These are phyloP conservation scores for Synergus umbraculus DNA, from an alignment of 2,888 invertebrate genomes.

Conservation along the genomic window DNA sequence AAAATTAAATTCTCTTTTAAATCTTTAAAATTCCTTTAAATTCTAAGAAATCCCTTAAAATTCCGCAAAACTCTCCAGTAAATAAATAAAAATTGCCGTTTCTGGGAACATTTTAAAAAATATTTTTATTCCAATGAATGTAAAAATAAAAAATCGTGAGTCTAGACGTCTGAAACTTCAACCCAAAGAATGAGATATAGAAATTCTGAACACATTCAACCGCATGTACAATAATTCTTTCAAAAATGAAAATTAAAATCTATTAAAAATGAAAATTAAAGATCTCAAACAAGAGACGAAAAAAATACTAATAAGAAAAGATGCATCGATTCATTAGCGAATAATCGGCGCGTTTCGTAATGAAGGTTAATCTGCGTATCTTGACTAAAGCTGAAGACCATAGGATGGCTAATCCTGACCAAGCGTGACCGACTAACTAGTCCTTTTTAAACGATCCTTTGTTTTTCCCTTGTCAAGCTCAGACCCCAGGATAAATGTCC, in stretches of 20 bases:
- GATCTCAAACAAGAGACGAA: neutral
- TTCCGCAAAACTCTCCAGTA: no score
- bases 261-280: neutral
- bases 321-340: neutral
- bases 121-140: no score
- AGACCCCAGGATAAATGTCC: slow-evolving; percentile 57
- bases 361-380: neutral
- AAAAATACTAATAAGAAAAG: neutral
- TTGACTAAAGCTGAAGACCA: neutral
- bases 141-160: no score
- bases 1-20: no score
- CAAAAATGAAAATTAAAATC: neutral
- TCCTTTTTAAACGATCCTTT: slow-evolving; percentile 34
- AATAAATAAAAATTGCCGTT: no score
- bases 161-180: no score
- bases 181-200: no score
- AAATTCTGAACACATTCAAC: no score
- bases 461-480: slow-evolving; percentile 42
- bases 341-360: neutral
- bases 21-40: no score
- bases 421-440: slow-evolving; percentile 13
- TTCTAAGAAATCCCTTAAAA: no score
- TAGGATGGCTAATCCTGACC: neutral
- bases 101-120: no score
- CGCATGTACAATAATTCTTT: no score